Conservation (phyloP, 2,797 vertebrate genomes). For the Epinephelus coioides region DNA sequence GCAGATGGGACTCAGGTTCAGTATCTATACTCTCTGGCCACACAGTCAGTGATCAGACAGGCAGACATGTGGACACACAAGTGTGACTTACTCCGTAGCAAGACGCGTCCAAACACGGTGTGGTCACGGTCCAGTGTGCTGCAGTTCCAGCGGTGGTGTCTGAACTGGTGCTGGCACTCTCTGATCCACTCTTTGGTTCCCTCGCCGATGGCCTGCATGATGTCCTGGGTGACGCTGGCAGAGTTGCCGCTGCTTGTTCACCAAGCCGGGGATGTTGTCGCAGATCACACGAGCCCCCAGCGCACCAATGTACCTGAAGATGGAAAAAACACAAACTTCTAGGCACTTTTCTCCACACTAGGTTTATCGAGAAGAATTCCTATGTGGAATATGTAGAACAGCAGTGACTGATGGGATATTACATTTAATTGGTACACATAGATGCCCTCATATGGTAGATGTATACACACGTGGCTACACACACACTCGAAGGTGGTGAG, state of each 20-base stretch:
- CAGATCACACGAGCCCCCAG: constrained; percentile 97
- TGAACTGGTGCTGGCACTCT: constrained; percentile 98
- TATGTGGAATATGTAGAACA: background rate
- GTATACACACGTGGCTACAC: constrained; percentile 39
- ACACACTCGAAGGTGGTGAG: constrained; percentile 41
- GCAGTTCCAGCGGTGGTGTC: constrained; percentile 99
- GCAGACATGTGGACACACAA: background rate
- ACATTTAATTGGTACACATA: background rate
- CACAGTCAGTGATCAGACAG: constrained; percentile 3
- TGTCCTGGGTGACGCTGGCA: constrained; percentile 97
- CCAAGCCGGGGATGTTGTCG: constrained; percentile 97
- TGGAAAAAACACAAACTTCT: background rate
- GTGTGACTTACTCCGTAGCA: constrained; percentile 93
- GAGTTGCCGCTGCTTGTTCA: constrained; percentile 96
- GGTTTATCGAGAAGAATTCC: background rate
- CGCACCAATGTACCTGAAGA: constrained; percentile 94
- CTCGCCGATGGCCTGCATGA: constrained; percentile 98
- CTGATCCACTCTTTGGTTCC: constrained; percentile 98
- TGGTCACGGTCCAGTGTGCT: constrained; percentile 97
- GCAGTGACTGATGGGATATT: background rate
- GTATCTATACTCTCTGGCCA: background rate
- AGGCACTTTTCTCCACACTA: background rate
- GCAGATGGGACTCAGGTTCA: background rate
- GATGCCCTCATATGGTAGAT: constrained; percentile 11
- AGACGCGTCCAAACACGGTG: constrained; percentile 96